phyloP scores from a whole-genome alignment of 2,888 invertebrate genomes.

The Idaea biselata region DNA sequence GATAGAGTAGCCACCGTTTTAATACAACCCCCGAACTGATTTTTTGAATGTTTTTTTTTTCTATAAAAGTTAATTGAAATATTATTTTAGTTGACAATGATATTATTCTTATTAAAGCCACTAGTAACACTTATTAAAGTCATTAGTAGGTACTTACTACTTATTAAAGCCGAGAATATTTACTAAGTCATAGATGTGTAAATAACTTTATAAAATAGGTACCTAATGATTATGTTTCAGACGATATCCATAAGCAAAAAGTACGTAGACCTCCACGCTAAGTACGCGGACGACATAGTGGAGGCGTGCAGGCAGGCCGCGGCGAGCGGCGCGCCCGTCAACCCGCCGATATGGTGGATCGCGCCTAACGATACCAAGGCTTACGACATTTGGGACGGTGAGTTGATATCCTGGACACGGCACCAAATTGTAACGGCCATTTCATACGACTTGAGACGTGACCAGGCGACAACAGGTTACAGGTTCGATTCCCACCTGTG shows the following conservation, averaged over 20 bases:
- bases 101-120: too few species aligned
- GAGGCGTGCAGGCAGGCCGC: conserved; percentile 75
- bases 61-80: too few species aligned
- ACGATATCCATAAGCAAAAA: conserved; percentile 78
- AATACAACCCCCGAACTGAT: too few species aligned
- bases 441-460: not conserved
- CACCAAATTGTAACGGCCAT: too few species aligned
- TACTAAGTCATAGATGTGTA: too few species aligned
- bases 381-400: conserved; percentile 63
- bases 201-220: not conserved
- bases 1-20: too few species aligned
- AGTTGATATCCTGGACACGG: conserved; percentile 15
- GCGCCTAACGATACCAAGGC: conserved; percentile 81
- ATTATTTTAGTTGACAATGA: too few species aligned
- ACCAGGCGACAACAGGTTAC: not conserved
- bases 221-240: conserved; percentile 41
- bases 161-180: too few species aligned
- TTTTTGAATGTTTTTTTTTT: too few species aligned
- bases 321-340: conserved; percentile 81
- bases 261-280: conserved; percentile 79
- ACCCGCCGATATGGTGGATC: conserved; percentile 89
- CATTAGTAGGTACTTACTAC: too few species aligned
- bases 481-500: not conserved
- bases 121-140: too few species aligned
- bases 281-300: conserved; percentile 73